These are phyloP conservation scores for Crypturellus undulatus DNA, from an alignment of 2,113 vertebrate genomes.

Conservation along the genomic window DNA sequence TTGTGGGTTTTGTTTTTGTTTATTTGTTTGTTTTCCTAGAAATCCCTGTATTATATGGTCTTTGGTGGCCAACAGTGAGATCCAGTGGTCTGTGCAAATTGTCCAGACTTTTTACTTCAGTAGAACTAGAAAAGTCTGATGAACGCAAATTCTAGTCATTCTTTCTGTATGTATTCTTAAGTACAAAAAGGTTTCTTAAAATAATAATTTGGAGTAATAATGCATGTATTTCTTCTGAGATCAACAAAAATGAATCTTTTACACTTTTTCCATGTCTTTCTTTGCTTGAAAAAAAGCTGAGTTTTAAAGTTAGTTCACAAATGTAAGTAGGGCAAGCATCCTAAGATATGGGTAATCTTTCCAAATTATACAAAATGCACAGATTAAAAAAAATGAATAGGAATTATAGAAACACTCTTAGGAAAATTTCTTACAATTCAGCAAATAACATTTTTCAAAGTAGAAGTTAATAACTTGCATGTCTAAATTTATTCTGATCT, in stretches of 20 bases:
- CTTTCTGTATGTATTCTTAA: neutral
- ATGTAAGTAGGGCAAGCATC: neutral
- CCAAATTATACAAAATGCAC: neutral
- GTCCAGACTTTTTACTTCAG: neutral
- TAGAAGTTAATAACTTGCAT: neutral
- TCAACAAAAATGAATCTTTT: neutral
- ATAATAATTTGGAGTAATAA: neutral
- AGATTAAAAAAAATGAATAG: neutral
- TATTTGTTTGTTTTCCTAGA: neutral
- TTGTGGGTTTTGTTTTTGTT: neutral
- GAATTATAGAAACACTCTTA: neutral
- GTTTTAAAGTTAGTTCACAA: rapidly evolving
- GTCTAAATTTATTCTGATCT: neutral
- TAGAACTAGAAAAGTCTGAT: neutral
- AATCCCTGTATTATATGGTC: neutral
- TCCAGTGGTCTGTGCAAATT: neutral
- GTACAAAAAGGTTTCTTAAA: neutral
- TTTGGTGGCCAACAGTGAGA: neutral
- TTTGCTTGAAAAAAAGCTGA: neutral
- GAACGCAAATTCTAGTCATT: neutral
- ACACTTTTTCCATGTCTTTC: rapidly evolving
- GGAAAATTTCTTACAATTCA: neutral
- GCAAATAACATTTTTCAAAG: neutral
- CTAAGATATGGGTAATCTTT: neutral
- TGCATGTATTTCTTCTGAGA: neutral